Percentiles rank a stretch among this genome's conserved stretches.
Conservation (phyloP, 2,888 invertebrate species). For the Agrochola lychnidis region DNA sequence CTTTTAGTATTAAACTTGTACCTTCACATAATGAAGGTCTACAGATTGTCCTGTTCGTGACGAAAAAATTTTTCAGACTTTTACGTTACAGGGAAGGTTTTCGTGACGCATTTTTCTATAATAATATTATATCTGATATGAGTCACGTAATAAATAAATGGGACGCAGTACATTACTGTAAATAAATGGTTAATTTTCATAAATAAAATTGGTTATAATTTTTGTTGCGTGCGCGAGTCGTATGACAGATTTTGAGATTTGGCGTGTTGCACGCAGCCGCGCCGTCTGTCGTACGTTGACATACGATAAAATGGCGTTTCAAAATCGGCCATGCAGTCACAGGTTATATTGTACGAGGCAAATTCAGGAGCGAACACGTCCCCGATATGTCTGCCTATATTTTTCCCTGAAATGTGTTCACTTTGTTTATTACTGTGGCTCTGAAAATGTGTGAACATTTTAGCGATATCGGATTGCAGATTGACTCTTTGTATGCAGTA, state of each 20-base stretch:
- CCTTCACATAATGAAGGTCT: constrained; percentile 1
- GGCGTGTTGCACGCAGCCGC: constrained; percentile 85
- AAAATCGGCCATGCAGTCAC: constrained; percentile 68
- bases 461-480: constrained; percentile 50
- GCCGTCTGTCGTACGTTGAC: constrained; percentile 70
- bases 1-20: neutral
- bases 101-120: constrained; percentile 45
- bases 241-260: constrained; percentile 76
- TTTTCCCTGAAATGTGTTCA: constrained; percentile 42
- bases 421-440: constrained; percentile 50
- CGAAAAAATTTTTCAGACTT: constrained; percentile 12
- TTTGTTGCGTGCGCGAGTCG: constrained; percentile 76
- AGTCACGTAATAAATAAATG: constrained; percentile 52
- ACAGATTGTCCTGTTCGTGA: constrained; percentile 14
- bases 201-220: constrained; percentile 74
- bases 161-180: constrained; percentile 51
- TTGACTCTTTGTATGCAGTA: constrained; percentile 45
- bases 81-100: constrained; percentile 12
- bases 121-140: constrained; percentile 39
- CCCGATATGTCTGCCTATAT: constrained; percentile 42
- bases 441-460: constrained; percentile 52
- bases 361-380: constrained; percentile 46
- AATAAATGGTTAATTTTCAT: constrained; percentile 64
- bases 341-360: constrained; percentile 59
- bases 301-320: constrained; percentile 67